A percentile compares a stretch with the other conserved stretches of the same genome.
phyloP scores from a whole-genome alignment of 2,888 invertebrate genomes.

The Penaeus monodon region DNA sequence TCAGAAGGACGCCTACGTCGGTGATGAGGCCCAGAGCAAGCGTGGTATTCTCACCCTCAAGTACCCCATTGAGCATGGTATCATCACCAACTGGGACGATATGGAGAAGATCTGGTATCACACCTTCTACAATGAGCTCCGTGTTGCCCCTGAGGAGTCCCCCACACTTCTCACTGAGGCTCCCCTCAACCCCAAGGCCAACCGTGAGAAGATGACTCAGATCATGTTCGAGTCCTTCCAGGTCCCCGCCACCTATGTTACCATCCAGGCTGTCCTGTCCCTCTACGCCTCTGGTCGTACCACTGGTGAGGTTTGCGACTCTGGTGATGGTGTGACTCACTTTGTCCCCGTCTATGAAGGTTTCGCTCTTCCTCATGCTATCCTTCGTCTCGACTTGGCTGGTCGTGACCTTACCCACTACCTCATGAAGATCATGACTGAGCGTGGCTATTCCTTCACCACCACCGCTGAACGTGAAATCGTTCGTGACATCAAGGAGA shows the following conservation, averaged over 20 bases:
- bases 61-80: conserved; percentile 96
- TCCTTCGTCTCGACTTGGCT: too few species aligned
- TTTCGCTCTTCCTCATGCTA: too few species aligned
- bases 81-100: conserved; percentile 97
- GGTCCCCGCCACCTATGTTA: not conserved
- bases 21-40: conserved; percentile 94
- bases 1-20: conserved; percentile 77
- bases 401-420: not conserved
- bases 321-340: too few species aligned
- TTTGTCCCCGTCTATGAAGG: too few species aligned
- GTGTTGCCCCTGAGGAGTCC: conserved; percentile 11
- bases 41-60: conserved; percentile 81
- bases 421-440: conserved; percentile 49
- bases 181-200: conserved; percentile 93
- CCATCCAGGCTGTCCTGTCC: too few species aligned
- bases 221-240: conserved; percentile 87
- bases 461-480: conserved; percentile 61
- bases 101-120: conserved; percentile 99
- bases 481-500: conserved; percentile 81
- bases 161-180: conserved; percentile 84
- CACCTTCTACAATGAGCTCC: conserved; percentile 66
- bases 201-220: conserved; percentile 93
- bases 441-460: conserved; percentile 52
- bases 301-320: too few species aligned
- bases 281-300: too few species aligned